Base-by-base conservation (phyloP, 2,888 invertebrate species). In the Philonicus albiceps region DNA sequence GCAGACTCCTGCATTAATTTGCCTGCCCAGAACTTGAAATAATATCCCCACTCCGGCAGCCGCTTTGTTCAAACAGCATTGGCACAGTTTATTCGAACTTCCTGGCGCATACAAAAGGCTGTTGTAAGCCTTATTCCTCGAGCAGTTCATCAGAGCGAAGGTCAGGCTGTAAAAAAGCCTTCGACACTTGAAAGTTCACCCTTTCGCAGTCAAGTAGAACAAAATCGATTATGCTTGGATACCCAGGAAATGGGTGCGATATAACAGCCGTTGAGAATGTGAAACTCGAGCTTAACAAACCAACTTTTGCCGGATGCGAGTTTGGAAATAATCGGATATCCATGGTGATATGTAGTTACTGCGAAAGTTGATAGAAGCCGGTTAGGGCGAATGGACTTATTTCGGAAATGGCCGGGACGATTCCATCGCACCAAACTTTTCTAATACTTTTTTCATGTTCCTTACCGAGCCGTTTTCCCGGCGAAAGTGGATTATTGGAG, bases 201-300 rank as follows among this genome's bases (percentile, higher is more conserved):
- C 80, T 80, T 80, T 80, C 34, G 80, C 80, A 80, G 80, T 80
- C 53, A n/a, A 80, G 80, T 80, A 80, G 80, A 80, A 80, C 80
- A 53, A 80, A 80, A 80, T 80, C 80, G 80, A 80, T 80, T 80
- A 80, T 80, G 80, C 16, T 7, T 74, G 16, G 43, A 53, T 80
- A 49, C 7, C 43, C 53, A 53, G 49, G 80, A 80, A 80, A 80
- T 80, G 80, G 80, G 80, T 80, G 53, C 49, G 22, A 80, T 80
- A 49, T 53, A 80, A 80, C 80, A 80, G 30, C 80, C 22, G 31
- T 27, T 34, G 34, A 40, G 76, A 43, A 76, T 76, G 40, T 40
- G 76, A 43, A 40, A 40, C 40, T 74, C 49, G 16, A 53, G 53
- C 53, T 80, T 49, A 80, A 40, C 49, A 80, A 80, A 80, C 80